These are phyloP conservation scores for Megaceryle maxima DNA, from an alignment of 2,113 vertebrate species.

Conservation along the genomic window DNA sequence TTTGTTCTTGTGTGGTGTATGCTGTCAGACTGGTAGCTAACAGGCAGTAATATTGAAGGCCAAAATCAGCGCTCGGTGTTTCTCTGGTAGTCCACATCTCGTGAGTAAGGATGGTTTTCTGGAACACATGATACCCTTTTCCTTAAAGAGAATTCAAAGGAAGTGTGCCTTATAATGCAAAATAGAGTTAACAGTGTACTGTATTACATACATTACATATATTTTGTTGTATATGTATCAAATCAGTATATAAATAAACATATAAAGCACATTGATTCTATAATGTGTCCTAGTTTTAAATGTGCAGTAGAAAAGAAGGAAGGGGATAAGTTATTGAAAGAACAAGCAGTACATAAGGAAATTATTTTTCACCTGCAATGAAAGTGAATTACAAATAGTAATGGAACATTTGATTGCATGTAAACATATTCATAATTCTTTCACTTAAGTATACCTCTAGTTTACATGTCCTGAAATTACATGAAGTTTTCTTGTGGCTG, in stretches of 20 bases:
- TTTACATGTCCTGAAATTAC: not conserved
- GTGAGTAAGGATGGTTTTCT: not conserved
- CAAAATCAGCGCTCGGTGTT: not conserved
- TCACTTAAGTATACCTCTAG: not conserved
- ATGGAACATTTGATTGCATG: not conserved
- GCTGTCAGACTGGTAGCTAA: not conserved
- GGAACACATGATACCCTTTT: not conserved
- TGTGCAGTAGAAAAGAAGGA: not conserved
- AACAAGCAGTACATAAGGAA: not conserved
- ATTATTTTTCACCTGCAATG: rapidly evolving
- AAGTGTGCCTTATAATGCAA: not conserved
- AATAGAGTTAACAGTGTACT: not conserved
- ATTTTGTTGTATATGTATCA: not conserved
- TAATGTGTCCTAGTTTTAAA: not conserved
- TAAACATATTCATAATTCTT: not conserved
- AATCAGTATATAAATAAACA: not conserved
- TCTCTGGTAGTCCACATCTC: not conserved
- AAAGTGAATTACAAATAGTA: not conserved
- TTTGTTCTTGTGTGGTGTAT: not conserved
- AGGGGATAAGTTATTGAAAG: not conserved
- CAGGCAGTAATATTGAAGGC: not conserved
- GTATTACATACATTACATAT: not conserved
- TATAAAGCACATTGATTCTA: not conserved
- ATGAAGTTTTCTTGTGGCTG: not conserved
- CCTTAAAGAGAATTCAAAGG: not conserved